Evolutionary conservation across 2,113 vertebrate species (phyloP).

Genomic region (Thamnaconus septentrionalis): DNA sequence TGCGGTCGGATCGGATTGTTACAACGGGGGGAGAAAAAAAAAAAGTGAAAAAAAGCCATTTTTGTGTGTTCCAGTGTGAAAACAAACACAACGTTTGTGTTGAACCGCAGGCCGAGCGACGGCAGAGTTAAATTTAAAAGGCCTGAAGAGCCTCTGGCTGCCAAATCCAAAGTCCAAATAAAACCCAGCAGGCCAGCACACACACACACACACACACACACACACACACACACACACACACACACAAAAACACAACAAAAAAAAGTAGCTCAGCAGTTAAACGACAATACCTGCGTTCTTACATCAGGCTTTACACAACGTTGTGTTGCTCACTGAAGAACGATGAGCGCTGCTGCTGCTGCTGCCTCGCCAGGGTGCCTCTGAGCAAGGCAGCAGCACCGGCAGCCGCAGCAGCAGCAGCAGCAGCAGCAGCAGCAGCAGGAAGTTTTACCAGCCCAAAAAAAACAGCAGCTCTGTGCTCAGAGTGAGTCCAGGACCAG

Average conservation of each 20-base stretch:
- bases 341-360: neutral
- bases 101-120: neutral
- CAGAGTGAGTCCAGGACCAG: too few species aligned
- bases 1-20: constrained; percentile 8
- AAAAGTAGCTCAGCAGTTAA: constrained; percentile 37
- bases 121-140: constrained; percentile 40
- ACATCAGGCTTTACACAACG: constrained; percentile 21
- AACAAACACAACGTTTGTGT: constrained; percentile 8
- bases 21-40: neutral
- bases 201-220: neutral
- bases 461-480: too few species aligned
- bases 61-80: neutral
- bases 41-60: neutral
- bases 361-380: constrained; percentile 11
- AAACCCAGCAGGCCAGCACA: constrained; percentile 17
- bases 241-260: constrained; percentile 33
- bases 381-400: constrained; percentile 42
- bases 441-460: constrained; percentile 5
- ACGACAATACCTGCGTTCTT: constrained; percentile 38
- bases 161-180: constrained; percentile 30
- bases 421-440: constrained; percentile 14
- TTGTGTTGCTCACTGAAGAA: neutral
- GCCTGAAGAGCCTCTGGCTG: constrained; percentile 23
- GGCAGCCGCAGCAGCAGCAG: constrained; percentile 21
- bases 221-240: constrained; percentile 30